Evolutionary conservation across 2,888 invertebrate genomes (phyloP), one percentile per base, ranked within the genome.

Genomic region (Ophioninae sp.): DNA sequence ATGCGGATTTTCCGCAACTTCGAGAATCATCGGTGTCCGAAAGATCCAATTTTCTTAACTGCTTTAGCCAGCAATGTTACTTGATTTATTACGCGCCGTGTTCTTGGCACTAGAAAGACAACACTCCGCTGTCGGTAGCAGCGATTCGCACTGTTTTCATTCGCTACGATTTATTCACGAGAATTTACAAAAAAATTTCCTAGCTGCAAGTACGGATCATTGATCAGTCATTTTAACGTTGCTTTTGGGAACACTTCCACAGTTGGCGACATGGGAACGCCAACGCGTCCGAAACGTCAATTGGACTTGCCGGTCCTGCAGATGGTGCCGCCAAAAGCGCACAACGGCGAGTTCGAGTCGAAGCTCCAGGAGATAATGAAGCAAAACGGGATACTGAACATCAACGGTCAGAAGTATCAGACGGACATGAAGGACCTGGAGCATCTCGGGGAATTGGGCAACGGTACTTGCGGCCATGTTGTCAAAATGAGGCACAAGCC

Each of bases 381-480:
- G 94, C 97, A 97, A 93, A 98, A 97, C 91, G 98, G 98, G 79
- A 96, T 97, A 90, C 93, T 99, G 84, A 97, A 95, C 85, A 96
- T 99, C 81, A 96, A 96, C 88, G 96, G 96, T 69, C 93, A 94
- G 88, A 95, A 95, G 90, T 98, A 97, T 93, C 95, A 95, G 84
- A 97, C 98, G 5, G 96, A 96, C 86, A 96, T 97, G 88, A 96
- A 96, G 88, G 97, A 98, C 90, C 94, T 98, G 91, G 96, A 97
- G 88, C 96, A 97, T 88, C 93, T 98, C 79, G 97, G 97, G 2
- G 98, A 98, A 93, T 94, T 98, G 79, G 98, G 98, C 78, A 97
- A 97, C 91, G 99, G 99, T 17, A 99, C 99, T 17, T 99, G 99
- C 92, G 99, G 99, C 9, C 98, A 99, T 93, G 99, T 99, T 9